A percentile compares a stretch with the other conserved stretches of the same genome.
These are phyloP conservation scores for Heterodera carotae DNA, from an alignment of 1,140 invertebrate genomes.

Conservation along the genomic window DNA sequence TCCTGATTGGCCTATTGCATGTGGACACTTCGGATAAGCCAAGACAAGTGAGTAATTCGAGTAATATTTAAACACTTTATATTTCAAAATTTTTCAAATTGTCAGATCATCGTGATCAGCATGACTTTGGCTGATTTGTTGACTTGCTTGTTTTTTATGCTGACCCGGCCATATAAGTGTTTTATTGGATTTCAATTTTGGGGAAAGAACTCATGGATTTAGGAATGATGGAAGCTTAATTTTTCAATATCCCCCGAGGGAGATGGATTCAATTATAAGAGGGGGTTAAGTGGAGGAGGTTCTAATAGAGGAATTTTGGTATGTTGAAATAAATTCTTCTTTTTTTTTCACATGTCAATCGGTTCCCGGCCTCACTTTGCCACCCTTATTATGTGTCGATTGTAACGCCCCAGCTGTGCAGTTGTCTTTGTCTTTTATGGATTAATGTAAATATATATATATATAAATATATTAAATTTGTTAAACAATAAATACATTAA, in stretches of 20 bases:
- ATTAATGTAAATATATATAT: constrained; percentile 25
- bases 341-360: constrained; percentile 29
- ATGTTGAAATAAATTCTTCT: not conserved
- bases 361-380: constrained; percentile 47
- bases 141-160: constrained; percentile 60
- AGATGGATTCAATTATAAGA: no score
- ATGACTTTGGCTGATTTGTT: constrained; percentile 64
- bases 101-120: constrained; percentile 65
- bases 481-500: no score
- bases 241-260: not conserved
- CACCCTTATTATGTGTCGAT: constrained; percentile 61
- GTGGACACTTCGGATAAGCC: constrained; percentile 61
- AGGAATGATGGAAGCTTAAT: no score
- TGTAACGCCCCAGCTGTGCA: constrained; percentile 60
- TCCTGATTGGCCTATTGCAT: constrained; percentile 57
- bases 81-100: constrained; percentile 10
- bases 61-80: not conserved
- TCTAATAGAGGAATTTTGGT: no score
- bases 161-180: constrained; percentile 50
- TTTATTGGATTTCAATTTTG: not conserved
- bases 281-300: no score
- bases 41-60: constrained; percentile 48
- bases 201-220: no score
- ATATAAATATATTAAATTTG: not conserved
- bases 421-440: constrained; percentile 62